Base-by-base conservation (phyloP, 2,797 vertebrate species). In the Poeciliopsis gracilis region DNA sequence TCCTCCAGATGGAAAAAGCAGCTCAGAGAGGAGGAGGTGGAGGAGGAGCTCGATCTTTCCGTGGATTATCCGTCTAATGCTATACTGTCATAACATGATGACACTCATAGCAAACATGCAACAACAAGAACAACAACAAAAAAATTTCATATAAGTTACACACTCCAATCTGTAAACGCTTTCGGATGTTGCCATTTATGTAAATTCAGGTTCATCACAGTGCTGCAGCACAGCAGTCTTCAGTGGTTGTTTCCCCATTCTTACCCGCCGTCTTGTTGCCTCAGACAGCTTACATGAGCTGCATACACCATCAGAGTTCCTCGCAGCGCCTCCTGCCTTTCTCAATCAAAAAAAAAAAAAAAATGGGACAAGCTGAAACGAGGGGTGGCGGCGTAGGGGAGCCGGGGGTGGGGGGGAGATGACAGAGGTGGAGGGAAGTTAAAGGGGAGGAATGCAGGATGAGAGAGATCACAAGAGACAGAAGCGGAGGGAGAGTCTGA, bases 401-500 rank as follows among this genome's bases (percentile, higher is more conserved):
- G 30, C 25, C 15, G 11, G 49, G 59, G 47, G 36, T 2, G 36
- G 36, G 36, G 36, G 36, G 36, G 36, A 2, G 73, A 1, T 70
- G 77, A 53, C 51, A 38, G 33, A 20, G 63, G 63, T 41, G 20
- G 73, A 57, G 67, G 53, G 73, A 84, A 81, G 88, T 84, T 88
- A 80, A 88, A 85, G 87, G 82, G 84, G 83, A 90, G 73, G 55
- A 28, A 33, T 45, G 43, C 77, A 89, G 86, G 84, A 81, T 91
- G 88, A 91, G 82, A 91, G 87, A 90, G 87, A 92, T 92, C 78
- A 63, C 20, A 43, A 81, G 85, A 89, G 92, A 92, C 89, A 90
- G 88, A 89, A 82, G 76, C n/a, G 30, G 76, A 80, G 88, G 80
- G 88, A 81, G 79, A 81, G 77, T 46, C 41, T 30, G 75, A 51